Base-by-base conservation (phyloP, 1,140 invertebrate genomes). In the Conus betulinus region DNA sequence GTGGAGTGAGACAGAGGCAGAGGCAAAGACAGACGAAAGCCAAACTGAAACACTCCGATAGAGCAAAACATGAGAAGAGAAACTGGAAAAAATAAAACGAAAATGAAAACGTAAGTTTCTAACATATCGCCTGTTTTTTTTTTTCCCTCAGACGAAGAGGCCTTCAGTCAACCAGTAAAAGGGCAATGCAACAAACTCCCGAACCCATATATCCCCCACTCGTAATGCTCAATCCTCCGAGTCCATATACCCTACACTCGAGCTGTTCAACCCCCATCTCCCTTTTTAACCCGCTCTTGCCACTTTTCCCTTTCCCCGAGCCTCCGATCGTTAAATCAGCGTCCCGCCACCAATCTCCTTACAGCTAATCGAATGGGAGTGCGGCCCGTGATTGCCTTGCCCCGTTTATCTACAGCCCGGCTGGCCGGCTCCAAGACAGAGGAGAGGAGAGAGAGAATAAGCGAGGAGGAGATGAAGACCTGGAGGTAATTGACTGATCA, bases 401-500 rank as follows among this genome's bases (percentile, higher is more conserved):
- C 27, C 25, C 76, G 25, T 39, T 78, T 78, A 78, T 78, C 76
- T 78, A 78, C 76, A 13, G n/a, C 11, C 76, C 6, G 39, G 76
- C 76, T 25, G 5, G 67, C 67, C 20, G 6, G 20, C 11, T 13
- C 11, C 67, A 71, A 23, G 20, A 23, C 13, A 71, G 67, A 71
- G 23, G 67, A 27, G 25, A 17, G 25, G 76, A 13, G n/a, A 74
- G 76, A 13, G n/a, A 74, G 20, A 23, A 74, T 39, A 25, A 51
- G 76, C 25, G 27, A 10, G 27, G 17, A 27, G 76, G 25, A 11
- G 27, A 78, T 27, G 27, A 78, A 78, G 27, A 78, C 76, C 25
- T 51, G 39, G 25, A 39, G 76, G 76, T 78, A 78, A 78, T 78
- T 7, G 76, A 39, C 76, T 78, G 76, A 78, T 27, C 76, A 78